These are phyloP conservation scores for Zoanthus gigantus DNA, from an alignment of 92 coral and sea anemone genomes.

Conservation along the genomic window DNA sequence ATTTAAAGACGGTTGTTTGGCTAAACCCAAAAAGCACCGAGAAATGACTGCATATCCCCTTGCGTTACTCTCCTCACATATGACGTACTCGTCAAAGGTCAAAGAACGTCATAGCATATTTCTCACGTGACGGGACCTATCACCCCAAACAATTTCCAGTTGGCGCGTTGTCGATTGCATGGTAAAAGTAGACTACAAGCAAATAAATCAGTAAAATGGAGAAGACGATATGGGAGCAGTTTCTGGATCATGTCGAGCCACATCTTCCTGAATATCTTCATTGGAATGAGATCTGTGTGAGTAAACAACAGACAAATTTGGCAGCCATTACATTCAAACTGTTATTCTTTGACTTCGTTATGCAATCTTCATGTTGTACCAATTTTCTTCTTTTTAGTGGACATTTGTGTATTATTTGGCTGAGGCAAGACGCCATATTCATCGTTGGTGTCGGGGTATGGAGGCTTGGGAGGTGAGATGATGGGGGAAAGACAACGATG, in stretches of 20 bases:
- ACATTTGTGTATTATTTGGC: conserved; percentile 93
- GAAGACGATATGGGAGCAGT: conserved; percentile 83
- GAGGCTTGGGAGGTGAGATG: conserved; percentile 96
- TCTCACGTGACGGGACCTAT: too few species aligned
- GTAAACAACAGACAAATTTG: conserved; percentile 17
- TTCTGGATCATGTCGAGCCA: conserved; percentile 91
- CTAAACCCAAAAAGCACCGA: too few species aligned
- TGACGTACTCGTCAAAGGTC: too few species aligned
- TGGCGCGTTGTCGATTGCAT: neutral
- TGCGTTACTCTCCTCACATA: too few species aligned
- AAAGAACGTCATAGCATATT: too few species aligned
- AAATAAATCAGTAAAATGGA: conserved; percentile 45
- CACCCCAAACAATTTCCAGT: neutral
- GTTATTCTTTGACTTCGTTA: neutral
- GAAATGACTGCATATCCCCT: too few species aligned
- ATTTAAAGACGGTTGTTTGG: too few species aligned
- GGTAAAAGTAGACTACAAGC: neutral
- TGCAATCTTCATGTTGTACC: neutral
- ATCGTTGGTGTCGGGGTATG: conserved; percentile 97
- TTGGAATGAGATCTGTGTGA: conserved; percentile 99
- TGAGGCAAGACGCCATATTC: conserved; percentile 95
- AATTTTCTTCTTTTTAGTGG: conserved; percentile 76
- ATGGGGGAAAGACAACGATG: neutral
- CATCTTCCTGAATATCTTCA: conserved; percentile 96
- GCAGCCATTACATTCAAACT: neutral